Conservation (phyloP, 2,113 vertebrate genomes). For the Bos indicus region DNA sequence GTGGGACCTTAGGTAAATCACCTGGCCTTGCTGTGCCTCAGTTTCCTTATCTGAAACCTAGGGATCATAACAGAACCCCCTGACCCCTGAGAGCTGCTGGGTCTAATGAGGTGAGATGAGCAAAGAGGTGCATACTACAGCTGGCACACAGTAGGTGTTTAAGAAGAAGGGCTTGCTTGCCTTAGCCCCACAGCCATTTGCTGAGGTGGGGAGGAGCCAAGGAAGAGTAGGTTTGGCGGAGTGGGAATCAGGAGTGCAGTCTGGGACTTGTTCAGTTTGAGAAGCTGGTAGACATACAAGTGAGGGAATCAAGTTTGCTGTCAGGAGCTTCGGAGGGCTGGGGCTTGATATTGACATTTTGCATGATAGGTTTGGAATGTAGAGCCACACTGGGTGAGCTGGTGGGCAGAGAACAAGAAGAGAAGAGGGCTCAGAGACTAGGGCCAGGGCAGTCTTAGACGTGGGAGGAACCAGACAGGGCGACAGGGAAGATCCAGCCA, state of each 20-base stretch:
- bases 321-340: background rate
- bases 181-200: background rate
- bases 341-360: too few species aligned
- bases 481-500: background rate
- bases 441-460: background rate
- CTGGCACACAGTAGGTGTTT: background rate
- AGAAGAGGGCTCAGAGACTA: background rate
- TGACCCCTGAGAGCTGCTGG: background rate
- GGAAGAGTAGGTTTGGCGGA: background rate
- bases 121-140: background rate
- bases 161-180: background rate
- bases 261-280: background rate
- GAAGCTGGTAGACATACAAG: rapidly evolving
- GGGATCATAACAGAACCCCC: background rate
- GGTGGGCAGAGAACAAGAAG: background rate
- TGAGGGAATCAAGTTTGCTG: background rate
- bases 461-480: background rate
- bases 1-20: background rate
- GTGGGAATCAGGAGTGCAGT: background rate
- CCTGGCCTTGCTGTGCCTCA: background rate
- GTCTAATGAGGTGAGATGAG: background rate
- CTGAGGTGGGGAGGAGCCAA: background rate
- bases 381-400: background rate
- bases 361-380: background rate
- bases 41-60: background rate